Evolutionary conservation across 2,888 invertebrate genomes (phyloP).

Genomic region (Harpalus rubripes): DNA sequence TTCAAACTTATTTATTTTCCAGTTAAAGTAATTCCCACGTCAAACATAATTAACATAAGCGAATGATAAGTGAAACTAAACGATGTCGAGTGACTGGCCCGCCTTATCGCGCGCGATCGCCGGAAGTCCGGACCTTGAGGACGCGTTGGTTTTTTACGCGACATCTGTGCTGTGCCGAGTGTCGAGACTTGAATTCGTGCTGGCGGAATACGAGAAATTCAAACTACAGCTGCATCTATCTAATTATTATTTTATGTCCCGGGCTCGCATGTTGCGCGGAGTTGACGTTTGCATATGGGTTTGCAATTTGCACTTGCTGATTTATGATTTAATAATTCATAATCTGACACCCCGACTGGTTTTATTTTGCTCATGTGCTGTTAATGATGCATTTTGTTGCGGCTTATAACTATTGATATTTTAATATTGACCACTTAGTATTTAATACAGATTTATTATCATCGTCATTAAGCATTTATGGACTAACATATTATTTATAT

Average conservation of each 20-base stretch:
- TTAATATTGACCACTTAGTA: conserved; percentile 11
- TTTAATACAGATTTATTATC: conserved; percentile 26
- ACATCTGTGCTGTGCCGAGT: conserved; percentile 17
- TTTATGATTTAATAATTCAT: conserved; percentile 36
- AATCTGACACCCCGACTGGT: conserved; percentile 18
- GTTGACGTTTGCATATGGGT: conserved; percentile 33
- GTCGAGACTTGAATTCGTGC: background rate
- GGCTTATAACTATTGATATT: conserved; percentile 43
- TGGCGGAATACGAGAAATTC: background rate
- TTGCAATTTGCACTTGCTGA: conserved; percentile 47
- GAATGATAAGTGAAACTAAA: conserved; percentile 66
- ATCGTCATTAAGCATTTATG: background rate
- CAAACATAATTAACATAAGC: conserved; percentile 66
- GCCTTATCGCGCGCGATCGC: conserved; percentile 55
- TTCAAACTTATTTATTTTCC: conserved; percentile 61
- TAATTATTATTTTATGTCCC: conserved; percentile 45
- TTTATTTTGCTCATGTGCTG: conserved; percentile 26
- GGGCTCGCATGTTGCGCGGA: conserved; percentile 23
- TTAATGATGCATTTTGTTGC: conserved; percentile 38
- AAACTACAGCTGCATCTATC: conserved; percentile 46
- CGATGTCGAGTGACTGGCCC: conserved; percentile 56
- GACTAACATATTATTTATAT: background rate
- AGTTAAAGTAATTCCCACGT: conserved; percentile 67
- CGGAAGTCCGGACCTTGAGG: conserved; percentile 64
- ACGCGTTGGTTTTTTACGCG: conserved; percentile 54